Evolutionary conservation across 1,140 invertebrate species (phyloP).

Genomic region (Dryas iulia): DNA sequence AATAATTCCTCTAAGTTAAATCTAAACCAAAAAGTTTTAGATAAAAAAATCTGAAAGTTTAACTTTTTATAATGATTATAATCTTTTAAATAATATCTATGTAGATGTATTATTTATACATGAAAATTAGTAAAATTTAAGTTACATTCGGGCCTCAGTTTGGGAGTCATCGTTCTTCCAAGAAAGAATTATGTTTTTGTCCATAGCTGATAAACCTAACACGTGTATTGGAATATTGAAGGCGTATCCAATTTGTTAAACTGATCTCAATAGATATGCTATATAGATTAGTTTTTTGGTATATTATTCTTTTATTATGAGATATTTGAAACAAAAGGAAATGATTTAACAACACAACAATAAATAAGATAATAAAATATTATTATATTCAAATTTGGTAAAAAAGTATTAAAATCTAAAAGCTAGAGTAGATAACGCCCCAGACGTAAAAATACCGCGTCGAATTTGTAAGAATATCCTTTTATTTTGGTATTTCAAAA

Average conservation of each 20-base stretch:
- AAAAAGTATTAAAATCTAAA: too few species aligned
- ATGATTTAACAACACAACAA: background rate
- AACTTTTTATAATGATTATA: too few species aligned
- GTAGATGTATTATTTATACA: too few species aligned
- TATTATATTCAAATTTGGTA: too few species aligned
- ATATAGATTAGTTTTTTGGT: background rate
- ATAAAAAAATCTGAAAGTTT: too few species aligned
- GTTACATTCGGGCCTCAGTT: background rate
- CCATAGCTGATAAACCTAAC: background rate
- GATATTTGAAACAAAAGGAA: background rate
- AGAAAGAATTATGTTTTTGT: conserved; percentile 7
- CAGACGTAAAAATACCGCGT: background rate
- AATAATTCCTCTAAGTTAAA: too few species aligned
- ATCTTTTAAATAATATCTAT: too few species aligned
- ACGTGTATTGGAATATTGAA: conserved; percentile 15
- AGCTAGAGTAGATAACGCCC: background rate
- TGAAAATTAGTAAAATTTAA: too few species aligned
- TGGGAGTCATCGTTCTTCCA: background rate
- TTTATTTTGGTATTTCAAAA: background rate
- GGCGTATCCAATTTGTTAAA: background rate
- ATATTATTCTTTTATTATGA: background rate
- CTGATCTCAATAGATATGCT: background rate
- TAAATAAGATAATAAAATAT: background rate
- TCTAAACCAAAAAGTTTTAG: too few species aligned
- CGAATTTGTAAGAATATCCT: background rate